Conservation (phyloP, 2,888 invertebrate genomes). For the Aphidius colemani region DNA sequence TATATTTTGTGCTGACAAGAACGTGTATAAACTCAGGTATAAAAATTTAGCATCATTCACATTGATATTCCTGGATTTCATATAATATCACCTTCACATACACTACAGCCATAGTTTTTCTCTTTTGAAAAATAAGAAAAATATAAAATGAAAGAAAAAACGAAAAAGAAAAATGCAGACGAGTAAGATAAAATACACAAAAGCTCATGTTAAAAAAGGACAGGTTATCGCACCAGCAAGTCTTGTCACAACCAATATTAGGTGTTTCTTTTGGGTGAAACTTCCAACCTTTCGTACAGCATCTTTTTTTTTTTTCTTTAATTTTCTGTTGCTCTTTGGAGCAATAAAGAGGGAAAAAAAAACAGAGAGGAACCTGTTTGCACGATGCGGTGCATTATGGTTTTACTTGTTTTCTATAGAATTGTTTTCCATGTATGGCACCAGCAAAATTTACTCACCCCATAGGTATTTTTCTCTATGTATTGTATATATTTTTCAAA, state of each 20-base stretch:
- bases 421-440: too few species aligned
- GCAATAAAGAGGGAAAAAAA: too few species aligned
- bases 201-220: neutral
- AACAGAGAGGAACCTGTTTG: constrained; percentile 25
- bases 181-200: neutral
- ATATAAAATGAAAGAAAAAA: neutral
- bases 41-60: neutral
- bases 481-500: constrained; percentile 29
- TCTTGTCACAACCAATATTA: constrained; percentile 52
- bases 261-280: constrained; percentile 37
- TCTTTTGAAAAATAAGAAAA: neutral
- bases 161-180: neutral
- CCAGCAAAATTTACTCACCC: constrained; percentile 30
- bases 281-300: constrained; percentile 43
- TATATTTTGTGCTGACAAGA: neutral
- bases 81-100: too few species aligned
- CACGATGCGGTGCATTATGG: constrained; percentile 31
- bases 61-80: neutral
- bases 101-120: neutral
- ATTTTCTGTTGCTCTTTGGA: too few species aligned
- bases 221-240: constrained; percentile 42
- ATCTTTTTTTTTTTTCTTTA: constrained; percentile 32
- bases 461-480: neutral
- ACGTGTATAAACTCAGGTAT: neutral
- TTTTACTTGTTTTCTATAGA: constrained; percentile 22